Percentiles rank a stretch among this genome's conserved stretches.
Conservation (phyloP, 2,888 invertebrate species). For the Clivina fossor region DNA sequence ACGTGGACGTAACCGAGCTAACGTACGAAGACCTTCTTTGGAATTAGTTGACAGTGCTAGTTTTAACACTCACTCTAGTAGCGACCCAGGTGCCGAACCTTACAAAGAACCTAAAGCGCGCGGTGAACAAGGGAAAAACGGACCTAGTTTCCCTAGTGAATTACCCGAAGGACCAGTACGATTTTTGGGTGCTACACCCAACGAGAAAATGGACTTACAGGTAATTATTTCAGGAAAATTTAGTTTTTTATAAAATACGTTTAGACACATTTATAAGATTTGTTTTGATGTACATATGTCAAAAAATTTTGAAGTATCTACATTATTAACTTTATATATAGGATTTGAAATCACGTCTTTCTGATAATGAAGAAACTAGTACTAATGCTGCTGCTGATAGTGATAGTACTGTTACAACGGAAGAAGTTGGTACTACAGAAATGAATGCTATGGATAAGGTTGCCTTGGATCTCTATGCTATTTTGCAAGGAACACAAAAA, state of each 20-base stretch:
- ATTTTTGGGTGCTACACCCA: conserved; percentile 62
- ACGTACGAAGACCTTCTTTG: conserved; percentile 72
- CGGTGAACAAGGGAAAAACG: conserved; percentile 51
- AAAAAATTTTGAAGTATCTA: not conserved
- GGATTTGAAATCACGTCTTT: conserved; percentile 22
- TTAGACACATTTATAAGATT: conserved; percentile 25
- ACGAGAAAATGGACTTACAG: conserved; percentile 52
- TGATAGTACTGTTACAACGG: conserved; percentile 43
- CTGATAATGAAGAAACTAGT: conserved; percentile 52
- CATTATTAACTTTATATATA: conserved; percentile 10
- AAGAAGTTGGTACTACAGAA: conserved; percentile 63
- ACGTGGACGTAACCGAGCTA: conserved; percentile 59
- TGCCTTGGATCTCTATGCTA: conserved; percentile 80
- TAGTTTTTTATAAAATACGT: conserved; percentile 15
- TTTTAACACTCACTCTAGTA: conserved; percentile 71
- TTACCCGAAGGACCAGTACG: conserved; percentile 59
- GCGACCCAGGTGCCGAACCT: conserved; percentile 56
- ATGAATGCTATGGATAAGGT: conserved; percentile 78
- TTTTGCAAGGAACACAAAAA: conserved; percentile 65
- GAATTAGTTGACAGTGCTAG: conserved; percentile 81
- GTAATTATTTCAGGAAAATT: not conserved
- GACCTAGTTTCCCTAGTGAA: conserved; percentile 60
- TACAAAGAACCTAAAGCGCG: conserved; percentile 58
- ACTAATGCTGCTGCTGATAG: conserved; percentile 35
- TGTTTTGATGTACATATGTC: not conserved